These are phyloP conservation scores for Asteroscopus sphinx DNA, from an alignment of 2,888 invertebrate genomes.

Conservation along the genomic window DNA sequence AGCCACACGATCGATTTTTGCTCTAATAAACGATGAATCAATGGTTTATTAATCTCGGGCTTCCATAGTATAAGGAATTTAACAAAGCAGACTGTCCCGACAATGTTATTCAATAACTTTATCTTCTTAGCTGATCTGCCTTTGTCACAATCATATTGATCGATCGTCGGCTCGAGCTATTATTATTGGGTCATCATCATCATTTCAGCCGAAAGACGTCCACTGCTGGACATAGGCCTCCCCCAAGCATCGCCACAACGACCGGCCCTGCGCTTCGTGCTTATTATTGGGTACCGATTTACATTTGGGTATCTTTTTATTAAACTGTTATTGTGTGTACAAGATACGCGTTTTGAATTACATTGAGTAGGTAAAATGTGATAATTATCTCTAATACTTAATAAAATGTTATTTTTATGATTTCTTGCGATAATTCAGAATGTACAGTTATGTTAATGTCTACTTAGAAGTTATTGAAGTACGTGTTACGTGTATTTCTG, in stretches of 20 bases:
- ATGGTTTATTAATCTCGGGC: too few species aligned
- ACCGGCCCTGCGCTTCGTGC: too few species aligned
- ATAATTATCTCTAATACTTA: slow-evolving; percentile 58
- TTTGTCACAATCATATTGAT: too few species aligned
- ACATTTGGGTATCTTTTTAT: not conserved
- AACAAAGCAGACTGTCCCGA: too few species aligned
- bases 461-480: slow-evolving; percentile 46
- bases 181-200: slow-evolving; percentile 4
- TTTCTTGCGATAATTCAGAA: slow-evolving; percentile 39
- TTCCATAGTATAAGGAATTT: too few species aligned
- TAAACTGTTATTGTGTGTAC: slow-evolving; percentile 10
- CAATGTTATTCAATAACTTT: too few species aligned
- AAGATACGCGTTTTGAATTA: slow-evolving; percentile 28
- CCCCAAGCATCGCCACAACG: too few species aligned
- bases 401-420: slow-evolving; percentile 48
- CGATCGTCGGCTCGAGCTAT: not conserved
- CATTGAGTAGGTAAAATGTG: slow-evolving; percentile 46
- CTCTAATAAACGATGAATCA: too few species aligned
- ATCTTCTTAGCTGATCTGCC: too few species aligned
- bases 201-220: too few species aligned
- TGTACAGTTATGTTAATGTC: slow-evolving; percentile 45
- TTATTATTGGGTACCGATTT: slow-evolving; percentile 3
- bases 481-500: slow-evolving; percentile 44
- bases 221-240: too few species aligned
- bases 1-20: too few species aligned